Evolutionary conservation across 2,888 invertebrate genomes (phyloP).

Genomic region (Archips crataeganus): DNA sequence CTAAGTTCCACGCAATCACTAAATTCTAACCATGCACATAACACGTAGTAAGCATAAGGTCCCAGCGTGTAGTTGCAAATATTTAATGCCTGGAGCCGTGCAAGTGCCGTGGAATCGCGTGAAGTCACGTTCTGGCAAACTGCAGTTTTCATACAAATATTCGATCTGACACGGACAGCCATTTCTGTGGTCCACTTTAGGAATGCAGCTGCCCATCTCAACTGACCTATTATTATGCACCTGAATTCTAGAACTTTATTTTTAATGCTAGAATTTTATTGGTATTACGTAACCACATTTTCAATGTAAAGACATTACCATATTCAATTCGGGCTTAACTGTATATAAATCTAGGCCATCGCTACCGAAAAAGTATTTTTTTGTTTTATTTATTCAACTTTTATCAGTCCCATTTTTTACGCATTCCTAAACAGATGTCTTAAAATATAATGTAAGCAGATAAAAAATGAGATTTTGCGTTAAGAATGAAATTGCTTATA

Average conservation of each 20-base stretch:
- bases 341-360: too few species aligned
- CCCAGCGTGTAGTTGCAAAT: constrained; percentile 12
- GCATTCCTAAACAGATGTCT: neutral
- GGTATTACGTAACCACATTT: neutral
- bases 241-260: constrained; percentile 29
- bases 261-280: constrained; percentile 6
- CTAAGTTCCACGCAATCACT: neutral
- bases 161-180: constrained; percentile 27
- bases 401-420: neutral
- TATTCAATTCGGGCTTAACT: too few species aligned
- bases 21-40: neutral
- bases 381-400: neutral
- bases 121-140: constrained; percentile 35
- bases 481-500: neutral
- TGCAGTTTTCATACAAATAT: constrained; percentile 43
- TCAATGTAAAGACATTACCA: too few species aligned
- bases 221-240: constrained; percentile 34
- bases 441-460: neutral
- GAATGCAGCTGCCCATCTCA: constrained; percentile 24
- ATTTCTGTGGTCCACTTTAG: constrained; percentile 34
- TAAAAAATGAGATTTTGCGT: neutral
- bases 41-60: constrained; percentile 1
- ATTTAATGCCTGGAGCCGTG: constrained; percentile 27
- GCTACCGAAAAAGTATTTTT: too few species aligned
- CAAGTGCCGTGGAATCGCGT: constrained; percentile 24